Evolutionary conservation across 1,140 invertebrate genomes (phyloP).

Genomic region (Radopholus similis): DNA sequence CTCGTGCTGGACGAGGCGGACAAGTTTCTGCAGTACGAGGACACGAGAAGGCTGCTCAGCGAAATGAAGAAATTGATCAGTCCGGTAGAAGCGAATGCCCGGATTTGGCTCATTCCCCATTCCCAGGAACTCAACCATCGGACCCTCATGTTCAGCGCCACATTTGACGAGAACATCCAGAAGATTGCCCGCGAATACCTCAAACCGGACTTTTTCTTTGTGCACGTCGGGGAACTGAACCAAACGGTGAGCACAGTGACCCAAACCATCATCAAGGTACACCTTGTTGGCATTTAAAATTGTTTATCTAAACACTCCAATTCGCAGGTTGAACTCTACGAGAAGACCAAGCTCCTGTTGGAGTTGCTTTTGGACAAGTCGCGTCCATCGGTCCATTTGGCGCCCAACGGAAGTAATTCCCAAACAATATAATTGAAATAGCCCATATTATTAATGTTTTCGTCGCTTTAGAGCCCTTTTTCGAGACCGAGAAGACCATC

Average conservation of each 20-base stretch:
- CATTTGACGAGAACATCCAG: constrained; percentile 17
- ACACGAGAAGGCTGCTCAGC: not conserved
- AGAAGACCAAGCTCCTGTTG: not conserved
- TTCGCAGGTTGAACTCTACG: not conserved
- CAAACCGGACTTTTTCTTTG: constrained; percentile 19
- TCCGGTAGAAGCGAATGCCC: not conserved
- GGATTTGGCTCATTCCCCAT: not conserved
- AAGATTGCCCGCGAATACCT: constrained; percentile 24
- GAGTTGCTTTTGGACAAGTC: not conserved
- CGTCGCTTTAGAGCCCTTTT: constrained; percentile 10
- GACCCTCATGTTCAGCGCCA: constrained; percentile 32
- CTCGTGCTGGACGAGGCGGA: constrained; percentile 32
- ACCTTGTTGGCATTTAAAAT: not conserved
- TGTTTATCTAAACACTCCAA: not conserved
- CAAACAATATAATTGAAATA: too few species aligned
- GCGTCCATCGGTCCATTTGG: not conserved
- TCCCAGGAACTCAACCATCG: constrained; percentile 20
- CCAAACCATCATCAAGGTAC: constrained; percentile 23
- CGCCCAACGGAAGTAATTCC: not conserved
- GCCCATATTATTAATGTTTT: not conserved
- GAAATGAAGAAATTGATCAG: constrained; percentile 5
- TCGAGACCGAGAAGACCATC: constrained; percentile 25
- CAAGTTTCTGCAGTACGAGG: constrained; percentile 15
- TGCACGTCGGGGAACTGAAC: constrained; percentile 19
- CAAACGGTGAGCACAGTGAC: constrained; percentile 19